These are phyloP conservation scores for Epinephelus malabaricus DNA, from an alignment of 2,797 vertebrate genomes.

Conservation along the genomic window DNA sequence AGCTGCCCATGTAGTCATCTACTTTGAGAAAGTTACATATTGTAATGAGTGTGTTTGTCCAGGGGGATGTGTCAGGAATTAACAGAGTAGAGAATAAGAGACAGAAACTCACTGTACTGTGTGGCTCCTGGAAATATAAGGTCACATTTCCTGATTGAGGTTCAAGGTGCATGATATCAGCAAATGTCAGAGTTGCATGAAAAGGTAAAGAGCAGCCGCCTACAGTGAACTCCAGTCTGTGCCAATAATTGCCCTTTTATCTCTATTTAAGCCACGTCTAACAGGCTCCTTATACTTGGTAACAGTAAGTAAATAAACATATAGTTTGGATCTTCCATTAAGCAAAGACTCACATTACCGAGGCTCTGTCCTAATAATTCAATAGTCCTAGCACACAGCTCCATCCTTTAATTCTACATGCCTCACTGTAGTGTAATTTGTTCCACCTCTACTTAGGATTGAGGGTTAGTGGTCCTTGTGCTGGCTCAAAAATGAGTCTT, in stretches of 20 bases:
- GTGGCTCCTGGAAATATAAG: not conserved
- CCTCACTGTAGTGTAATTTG: conserved; percentile 10
- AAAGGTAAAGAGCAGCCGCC: not conserved
- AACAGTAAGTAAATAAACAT: not conserved
- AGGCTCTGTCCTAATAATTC: not conserved
- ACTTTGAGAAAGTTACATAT: conserved; percentile 54
- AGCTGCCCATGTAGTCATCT: conserved; percentile 33
- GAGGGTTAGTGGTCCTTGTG: not conserved
- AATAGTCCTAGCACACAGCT: not conserved
- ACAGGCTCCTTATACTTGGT: not conserved
- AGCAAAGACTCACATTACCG: not conserved
- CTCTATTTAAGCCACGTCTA: not conserved
- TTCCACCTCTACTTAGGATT: not conserved
- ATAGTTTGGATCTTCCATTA: not conserved
- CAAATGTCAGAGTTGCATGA: not conserved
- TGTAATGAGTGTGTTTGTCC: conserved; percentile 13
- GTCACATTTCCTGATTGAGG: conserved; percentile 8
- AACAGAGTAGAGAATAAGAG: not conserved
- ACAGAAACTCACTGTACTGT: not conserved
- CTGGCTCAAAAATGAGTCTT: not conserved
- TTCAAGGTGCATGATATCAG: not conserved
- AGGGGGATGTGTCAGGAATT: not conserved
- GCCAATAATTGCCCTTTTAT: not conserved
- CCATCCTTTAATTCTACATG: not conserved
- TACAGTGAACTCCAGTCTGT: not conserved